These are phyloP conservation scores for Nothobranchius furzeri DNA, from an alignment of 2,113 vertebrate genomes.

Conservation along the genomic window DNA sequence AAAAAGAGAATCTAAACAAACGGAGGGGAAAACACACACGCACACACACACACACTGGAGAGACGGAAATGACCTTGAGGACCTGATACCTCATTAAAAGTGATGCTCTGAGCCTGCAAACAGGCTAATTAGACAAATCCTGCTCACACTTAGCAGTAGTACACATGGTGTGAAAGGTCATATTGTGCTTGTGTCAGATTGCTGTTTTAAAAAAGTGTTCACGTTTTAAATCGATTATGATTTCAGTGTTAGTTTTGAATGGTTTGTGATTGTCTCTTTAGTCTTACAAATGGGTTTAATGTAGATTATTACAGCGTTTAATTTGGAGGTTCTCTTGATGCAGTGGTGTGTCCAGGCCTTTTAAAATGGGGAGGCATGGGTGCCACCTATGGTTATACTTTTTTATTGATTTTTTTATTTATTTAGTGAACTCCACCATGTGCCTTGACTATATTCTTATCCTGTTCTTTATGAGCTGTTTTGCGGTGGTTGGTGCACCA, in stretches of 20 bases:
- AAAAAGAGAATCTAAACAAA: constrained; percentile 71
- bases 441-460: too few relatives aligned
- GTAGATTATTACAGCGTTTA: too few relatives aligned
- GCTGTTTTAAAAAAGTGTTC: constrained; percentile 37
- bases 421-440: too few relatives aligned
- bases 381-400: too few relatives aligned
- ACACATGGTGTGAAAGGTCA: constrained; percentile 40
- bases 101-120: constrained; percentile 71
- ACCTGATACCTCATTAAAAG: constrained; percentile 80
- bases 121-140: constrained; percentile 75
- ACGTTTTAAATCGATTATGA: constrained; percentile 48
- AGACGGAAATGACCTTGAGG: constrained; percentile 76
- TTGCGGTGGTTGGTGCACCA: too few relatives aligned
- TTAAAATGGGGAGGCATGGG: too few relatives aligned
- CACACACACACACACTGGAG: constrained; percentile 52
- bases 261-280: too few relatives aligned
- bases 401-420: too few relatives aligned
- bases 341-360: too few relatives aligned
- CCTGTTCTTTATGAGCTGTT: too few relatives aligned
- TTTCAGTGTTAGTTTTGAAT: not conserved
- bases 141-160: constrained; percentile 68
- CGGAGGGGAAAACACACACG: constrained; percentile 44
- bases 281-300: too few relatives aligned
- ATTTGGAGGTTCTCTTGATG: too few relatives aligned
- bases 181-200: constrained; percentile 44